Evolutionary conservation across 2,113 vertebrate species (phyloP).

Genomic region (Azemiops feae): DNA sequence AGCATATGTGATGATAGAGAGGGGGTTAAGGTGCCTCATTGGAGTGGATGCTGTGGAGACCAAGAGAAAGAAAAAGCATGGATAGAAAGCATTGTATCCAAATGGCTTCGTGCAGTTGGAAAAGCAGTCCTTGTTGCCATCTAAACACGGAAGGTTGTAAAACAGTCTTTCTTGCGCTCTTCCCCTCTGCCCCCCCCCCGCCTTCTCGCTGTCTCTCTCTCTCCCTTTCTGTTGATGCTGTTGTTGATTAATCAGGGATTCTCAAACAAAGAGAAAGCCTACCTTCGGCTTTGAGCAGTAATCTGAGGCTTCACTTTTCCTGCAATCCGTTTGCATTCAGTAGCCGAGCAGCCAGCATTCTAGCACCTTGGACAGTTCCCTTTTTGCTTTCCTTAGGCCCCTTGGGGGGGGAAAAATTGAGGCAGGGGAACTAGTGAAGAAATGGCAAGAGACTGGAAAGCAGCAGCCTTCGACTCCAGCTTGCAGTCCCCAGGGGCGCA

Average conservation of each 20-base stretch:
- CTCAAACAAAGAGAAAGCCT: conserved; percentile 81
- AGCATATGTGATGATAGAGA: conserved; percentile 66
- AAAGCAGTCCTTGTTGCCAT: conserved; percentile 57
- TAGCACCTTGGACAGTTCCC: conserved; percentile 79
- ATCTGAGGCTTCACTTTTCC: conserved; percentile 64
- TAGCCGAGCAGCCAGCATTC: conserved; percentile 66
- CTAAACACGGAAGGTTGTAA: background rate
- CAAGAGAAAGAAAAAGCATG: conserved; percentile 68
- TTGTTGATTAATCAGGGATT: conserved; percentile 77
- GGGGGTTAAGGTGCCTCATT: conserved; percentile 77
- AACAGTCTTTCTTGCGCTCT: conserved; percentile 64
- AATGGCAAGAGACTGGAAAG: conserved; percentile 53
- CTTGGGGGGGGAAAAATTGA: conserved; percentile 32
- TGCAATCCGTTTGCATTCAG: conserved; percentile 65
- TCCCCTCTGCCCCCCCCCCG: conserved; percentile 66
- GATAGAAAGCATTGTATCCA: conserved; percentile 62
- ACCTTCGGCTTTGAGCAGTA: conserved; percentile 72
- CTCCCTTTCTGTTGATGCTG: conserved; percentile 70
- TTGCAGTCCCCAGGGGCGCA: conserved; percentile 61
- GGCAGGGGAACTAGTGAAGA: conserved; percentile 46
- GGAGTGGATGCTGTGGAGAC: conserved; percentile 71
- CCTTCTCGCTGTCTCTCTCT: conserved; percentile 70
- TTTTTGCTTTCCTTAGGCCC: conserved; percentile 57
- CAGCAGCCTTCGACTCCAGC: conserved; percentile 55
- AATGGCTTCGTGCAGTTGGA: conserved; percentile 71